Evolutionary conservation across 35 echinoderm and acorn worm species (phyloP), one percentile per base, ranked within the genome.

Genomic region (Nesometra sesokonis): DNA sequence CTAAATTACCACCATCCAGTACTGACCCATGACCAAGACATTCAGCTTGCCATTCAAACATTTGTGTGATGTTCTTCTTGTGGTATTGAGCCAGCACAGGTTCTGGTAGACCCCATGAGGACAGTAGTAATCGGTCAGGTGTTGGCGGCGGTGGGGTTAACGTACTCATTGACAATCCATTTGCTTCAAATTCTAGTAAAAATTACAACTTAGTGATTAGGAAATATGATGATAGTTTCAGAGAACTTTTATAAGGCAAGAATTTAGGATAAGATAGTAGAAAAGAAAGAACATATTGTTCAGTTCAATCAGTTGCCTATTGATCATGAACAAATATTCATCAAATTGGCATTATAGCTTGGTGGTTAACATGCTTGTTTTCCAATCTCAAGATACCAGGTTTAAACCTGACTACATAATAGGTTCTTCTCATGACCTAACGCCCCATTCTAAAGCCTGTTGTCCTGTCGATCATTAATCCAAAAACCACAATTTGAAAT

Each of bases 21-120:
- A 87, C 90, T 35, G 77, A 81, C 36, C 92, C 96, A 11, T 79
- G 78, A 31, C 90, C 77, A 30, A 99, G 85, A 80, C 96, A 99
- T 77, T 94, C 87, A 8, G 85, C 96, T 86, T 99, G 96, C 96
- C 96, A 99, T 31, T 93, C 93, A 82, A 99, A 99, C 96, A 99
- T 99, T 21, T 94, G 46, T 32, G 84, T 87, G 77, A 99, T 87
- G 15, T 87, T 82, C 35, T 85, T 79, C 38, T 84, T 33, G 78
- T 98, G 92, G 90, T 98, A 98, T 85, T 92, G 92, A 23, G 91
- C 82, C 0, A 98, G 47, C 32, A 98, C 90, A 31, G 46, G 37
- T 0, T 91, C 89, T 11, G 95, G 92, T 11, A 98, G 85, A 15
- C 95, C 95, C 95, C 95, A 98, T 0, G 95, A 98, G 15, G 92